A percentile compares a stretch with the other conserved stretches of the same genome.
phyloP scores from a whole-genome alignment of 2,113 vertebrate genomes.

The Barnardius zonarius region DNA sequence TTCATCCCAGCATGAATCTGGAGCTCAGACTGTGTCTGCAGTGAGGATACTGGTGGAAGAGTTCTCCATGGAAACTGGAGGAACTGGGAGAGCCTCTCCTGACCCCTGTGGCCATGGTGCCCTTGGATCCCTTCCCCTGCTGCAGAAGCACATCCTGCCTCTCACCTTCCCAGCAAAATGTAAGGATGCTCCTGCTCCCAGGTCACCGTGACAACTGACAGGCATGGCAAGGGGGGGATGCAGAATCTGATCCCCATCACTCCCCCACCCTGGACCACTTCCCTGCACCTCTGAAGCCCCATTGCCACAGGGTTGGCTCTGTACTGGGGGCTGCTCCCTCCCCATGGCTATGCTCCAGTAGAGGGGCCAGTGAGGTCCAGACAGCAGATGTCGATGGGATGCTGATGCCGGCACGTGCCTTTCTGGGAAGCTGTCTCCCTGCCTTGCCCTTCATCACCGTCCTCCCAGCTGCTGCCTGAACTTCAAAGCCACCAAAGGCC shows the following conservation, averaged over 20 bases:
- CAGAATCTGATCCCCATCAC: background rate
- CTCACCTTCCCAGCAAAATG: background rate
- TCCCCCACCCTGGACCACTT: background rate
- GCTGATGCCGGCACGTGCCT: background rate
- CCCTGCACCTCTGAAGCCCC: background rate
- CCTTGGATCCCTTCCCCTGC: background rate
- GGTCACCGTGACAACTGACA: conserved; percentile 41
- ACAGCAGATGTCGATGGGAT: background rate
- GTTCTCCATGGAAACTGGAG: background rate
- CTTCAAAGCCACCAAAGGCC: conserved; percentile 50
- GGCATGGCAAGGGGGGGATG: background rate
- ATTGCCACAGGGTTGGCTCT: background rate
- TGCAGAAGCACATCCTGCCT: background rate
- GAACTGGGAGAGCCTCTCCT: background rate
- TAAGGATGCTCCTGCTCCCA: background rate
- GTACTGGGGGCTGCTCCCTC: background rate
- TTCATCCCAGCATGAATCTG: background rate
- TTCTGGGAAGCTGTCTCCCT: background rate
- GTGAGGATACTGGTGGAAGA: background rate
- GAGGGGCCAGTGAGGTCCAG: background rate
- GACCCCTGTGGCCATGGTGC: background rate
- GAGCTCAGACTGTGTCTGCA: background rate
- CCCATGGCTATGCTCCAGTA: background rate
- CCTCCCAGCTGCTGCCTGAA: background rate
- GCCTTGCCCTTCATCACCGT: background rate